Evolutionary conservation across 2,113 vertebrate species (phyloP).

Genomic region (Corythoichthys intestinalis): DNA sequence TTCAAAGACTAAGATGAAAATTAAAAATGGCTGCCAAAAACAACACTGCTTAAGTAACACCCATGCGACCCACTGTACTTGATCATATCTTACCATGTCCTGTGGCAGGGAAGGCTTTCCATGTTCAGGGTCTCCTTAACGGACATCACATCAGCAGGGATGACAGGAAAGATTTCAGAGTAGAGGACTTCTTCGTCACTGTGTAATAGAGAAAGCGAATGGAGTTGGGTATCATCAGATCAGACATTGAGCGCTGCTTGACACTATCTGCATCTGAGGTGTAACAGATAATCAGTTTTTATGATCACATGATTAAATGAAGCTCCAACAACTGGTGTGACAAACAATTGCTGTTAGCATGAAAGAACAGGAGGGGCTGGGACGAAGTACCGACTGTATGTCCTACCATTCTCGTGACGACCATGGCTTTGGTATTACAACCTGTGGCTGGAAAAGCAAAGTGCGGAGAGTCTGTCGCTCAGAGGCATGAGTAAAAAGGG

Average conservation of each 20-base stretch:
- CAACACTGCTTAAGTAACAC: too few species aligned
- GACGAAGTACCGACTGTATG: too few species aligned
- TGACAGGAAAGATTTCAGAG: slow-evolving; percentile 65
- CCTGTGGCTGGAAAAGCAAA: too few species aligned
- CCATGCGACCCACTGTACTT: neutral
- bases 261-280: neutral
- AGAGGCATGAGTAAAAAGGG: too few species aligned
- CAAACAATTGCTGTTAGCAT: neutral
- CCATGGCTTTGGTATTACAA: too few species aligned
- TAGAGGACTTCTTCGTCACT: slow-evolving; percentile 69
- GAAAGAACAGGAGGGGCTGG: too few species aligned
- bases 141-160: slow-evolving; percentile 71
- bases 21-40: too few species aligned
- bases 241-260: slow-evolving; percentile 3
- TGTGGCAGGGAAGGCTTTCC: slow-evolving; percentile 53
- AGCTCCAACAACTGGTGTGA: neutral
- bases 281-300: neutral
- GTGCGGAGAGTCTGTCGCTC: too few species aligned
- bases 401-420: too few species aligned
- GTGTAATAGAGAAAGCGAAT: slow-evolving; percentile 14
- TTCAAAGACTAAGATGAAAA: too few species aligned
- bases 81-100: slow-evolving; percentile 58
- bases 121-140: slow-evolving; percentile 72
- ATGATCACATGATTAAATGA: neutral
- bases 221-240: slow-evolving; percentile 28